These are phyloP conservation scores for Sminthurinus signatus DNA, from an alignment of 1,140 invertebrate genomes.

Conservation along the genomic window DNA sequence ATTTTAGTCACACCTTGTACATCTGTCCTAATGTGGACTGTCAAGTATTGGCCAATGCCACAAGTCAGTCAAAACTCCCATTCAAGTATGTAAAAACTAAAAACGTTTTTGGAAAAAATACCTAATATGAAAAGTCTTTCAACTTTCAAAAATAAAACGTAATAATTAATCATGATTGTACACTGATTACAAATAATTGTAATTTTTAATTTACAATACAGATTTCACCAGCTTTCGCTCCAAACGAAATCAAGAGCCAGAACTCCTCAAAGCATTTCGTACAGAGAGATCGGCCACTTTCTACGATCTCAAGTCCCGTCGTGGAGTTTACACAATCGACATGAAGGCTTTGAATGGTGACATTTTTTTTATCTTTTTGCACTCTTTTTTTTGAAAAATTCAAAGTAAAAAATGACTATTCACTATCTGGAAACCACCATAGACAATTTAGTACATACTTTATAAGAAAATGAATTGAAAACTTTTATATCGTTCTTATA, in stretches of 20 bases:
- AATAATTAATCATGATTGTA: background rate
- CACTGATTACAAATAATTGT: background rate
- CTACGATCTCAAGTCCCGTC: slow-evolving; percentile 13
- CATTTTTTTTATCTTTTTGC: too few species aligned
- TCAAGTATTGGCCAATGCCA: slow-evolving; percentile 39
- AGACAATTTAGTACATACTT: too few species aligned
- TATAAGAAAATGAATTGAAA: too few species aligned
- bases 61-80: background rate
- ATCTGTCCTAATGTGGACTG: slow-evolving; percentile 43
- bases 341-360: slow-evolving; percentile 40
- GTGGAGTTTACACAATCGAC: slow-evolving; percentile 41
- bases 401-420: too few species aligned
- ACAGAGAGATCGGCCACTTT: slow-evolving; percentile 35
- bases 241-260: background rate
- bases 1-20: slow-evolving; percentile 46
- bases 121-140: too few species aligned
- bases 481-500: too few species aligned
- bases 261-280: slow-evolving; percentile 30
- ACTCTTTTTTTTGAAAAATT: too few species aligned
- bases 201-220: background rate
- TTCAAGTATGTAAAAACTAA: too few species aligned
- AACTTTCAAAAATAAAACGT: background rate
- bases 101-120: too few species aligned
- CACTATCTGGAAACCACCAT: too few species aligned
- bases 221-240: background rate